Percentiles rank a stretch among this genome's conserved stretches.
phyloP scores from a whole-genome alignment of 2,888 invertebrate genomes.

The Danaus chrysippus region DNA sequence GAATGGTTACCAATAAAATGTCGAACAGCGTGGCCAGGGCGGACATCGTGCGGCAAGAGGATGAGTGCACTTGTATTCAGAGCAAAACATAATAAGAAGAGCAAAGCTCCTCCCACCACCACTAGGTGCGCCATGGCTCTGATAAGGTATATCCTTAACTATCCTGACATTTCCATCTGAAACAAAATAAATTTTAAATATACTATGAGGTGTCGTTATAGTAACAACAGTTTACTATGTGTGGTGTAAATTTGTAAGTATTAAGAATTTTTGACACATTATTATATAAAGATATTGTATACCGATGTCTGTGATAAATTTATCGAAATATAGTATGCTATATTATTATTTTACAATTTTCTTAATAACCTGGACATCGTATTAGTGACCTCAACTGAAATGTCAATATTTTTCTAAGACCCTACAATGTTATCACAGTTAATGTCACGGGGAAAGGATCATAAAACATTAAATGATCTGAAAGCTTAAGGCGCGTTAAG shows the following conservation, averaged over 20 bases:
- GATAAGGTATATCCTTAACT: conserved; percentile 41
- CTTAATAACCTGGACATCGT: too few relatives aligned
- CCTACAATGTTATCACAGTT: background rate
- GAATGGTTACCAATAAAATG: conserved; percentile 82
- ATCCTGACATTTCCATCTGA: conserved; percentile 70
- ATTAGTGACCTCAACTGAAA: background rate
- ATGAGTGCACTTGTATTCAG: conserved; percentile 66
- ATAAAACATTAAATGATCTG: conserved; percentile 39
- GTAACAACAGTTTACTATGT: background rate
- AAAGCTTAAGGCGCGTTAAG: conserved; percentile 40
- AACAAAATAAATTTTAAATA: conserved; percentile 34
- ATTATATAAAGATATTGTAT: too few relatives aligned
- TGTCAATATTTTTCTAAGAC: background rate
- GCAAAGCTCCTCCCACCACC: conserved; percentile 65
- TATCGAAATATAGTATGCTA: too few relatives aligned
- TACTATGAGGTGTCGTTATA: background rate
- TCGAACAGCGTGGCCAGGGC: conserved; percentile 92
- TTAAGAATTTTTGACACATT: too few relatives aligned
- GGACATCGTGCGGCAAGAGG: conserved; percentile 92
- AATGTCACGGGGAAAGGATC: conserved; percentile 27
- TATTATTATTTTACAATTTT: too few relatives aligned
- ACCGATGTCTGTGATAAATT: too few relatives aligned
- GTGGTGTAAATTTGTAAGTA: background rate
- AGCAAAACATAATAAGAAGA: conserved; percentile 57
- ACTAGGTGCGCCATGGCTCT: conserved; percentile 62